Evolutionary conservation across 1,140 invertebrate genomes (phyloP), one percentile per base, ranked within the genome.

Genomic region (Magallana angulata): DNA sequence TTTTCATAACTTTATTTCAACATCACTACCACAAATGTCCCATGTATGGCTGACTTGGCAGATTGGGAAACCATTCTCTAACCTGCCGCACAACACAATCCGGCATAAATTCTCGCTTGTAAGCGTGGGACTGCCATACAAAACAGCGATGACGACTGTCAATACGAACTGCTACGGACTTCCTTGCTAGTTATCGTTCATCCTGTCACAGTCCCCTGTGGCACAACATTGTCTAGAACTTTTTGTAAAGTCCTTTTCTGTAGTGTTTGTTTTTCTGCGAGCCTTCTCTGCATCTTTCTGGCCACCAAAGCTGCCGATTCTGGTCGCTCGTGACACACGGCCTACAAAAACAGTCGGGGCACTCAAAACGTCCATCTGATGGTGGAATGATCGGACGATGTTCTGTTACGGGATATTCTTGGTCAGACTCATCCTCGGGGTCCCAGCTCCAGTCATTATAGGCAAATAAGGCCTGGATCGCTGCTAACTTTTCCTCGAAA

Each of bases 221-320:
- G 14, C 36, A 58, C 8, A 82, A 1, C 81, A 82, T 82, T 9
- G 81, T 82, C 81, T 48, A 82, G 6, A 82, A 82, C 16, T 58
- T 56, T 18, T 58, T 18, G 16, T 56, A 82, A 18, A 1, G 0
- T 48, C 11, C n/a, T 57, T 82, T 12, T 36, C 48, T 56, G 7
- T 57, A 14, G 18, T 8, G 3, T 3, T n/a, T 57, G 24, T 71
- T 85, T 68, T 60, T 64, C 56, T 30, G 9, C 0, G 60, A 60
- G 7, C 7, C 57, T 60, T 7, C 8, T 24, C 6, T 9, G n/a
- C 18, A 18, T 84, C 18, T n/a, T 84, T n/a, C 48, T 57, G 7
- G n/a, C 83, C 83, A 84, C 83, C 83, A 84, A 56, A 84, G 24
- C 18, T 84, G 83, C 18, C 58, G 1, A 36, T 58, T 48, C 18